A percentile compares a stretch with the other conserved stretches of the same genome.
Evolutionary conservation across 2,797 vertebrate genomes (phyloP).

Genomic region (Anniella stebbinsi): DNA sequence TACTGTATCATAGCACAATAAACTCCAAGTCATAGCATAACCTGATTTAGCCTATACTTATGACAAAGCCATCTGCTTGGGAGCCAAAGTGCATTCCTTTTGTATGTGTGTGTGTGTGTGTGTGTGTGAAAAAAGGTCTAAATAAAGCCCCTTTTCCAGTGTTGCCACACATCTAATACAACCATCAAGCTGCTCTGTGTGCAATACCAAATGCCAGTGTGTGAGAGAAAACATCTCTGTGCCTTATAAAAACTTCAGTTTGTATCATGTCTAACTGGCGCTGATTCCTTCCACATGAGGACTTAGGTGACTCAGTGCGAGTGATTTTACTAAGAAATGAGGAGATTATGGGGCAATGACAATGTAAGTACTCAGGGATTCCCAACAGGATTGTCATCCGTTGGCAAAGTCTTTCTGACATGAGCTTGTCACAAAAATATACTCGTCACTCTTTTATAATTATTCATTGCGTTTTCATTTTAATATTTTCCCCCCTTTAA

Average conservation of each 20-base stretch:
- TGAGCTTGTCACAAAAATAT: not conserved
- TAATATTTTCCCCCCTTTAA: not conserved
- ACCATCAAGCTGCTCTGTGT: conserved; percentile 3
- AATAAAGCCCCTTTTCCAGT: conserved; percentile 58
- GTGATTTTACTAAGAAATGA: not conserved
- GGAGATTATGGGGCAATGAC: conserved; percentile 14
- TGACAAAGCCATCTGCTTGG: conserved; percentile 57
- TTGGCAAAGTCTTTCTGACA: conserved; percentile 14
- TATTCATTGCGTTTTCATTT: not conserved
- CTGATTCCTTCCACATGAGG: accelerated
- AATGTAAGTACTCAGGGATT: not conserved
- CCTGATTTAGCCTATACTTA: conserved; percentile 42
- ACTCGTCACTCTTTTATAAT: not conserved
- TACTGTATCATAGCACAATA: conserved; percentile 46
- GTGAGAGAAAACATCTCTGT: not conserved
- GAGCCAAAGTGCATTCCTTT: not conserved
- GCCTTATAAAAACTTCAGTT: not conserved
- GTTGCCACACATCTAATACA: conserved; percentile 28
- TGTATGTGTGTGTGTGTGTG: conserved; percentile 31
- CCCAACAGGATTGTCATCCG: not conserved
- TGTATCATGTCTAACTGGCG: not conserved
- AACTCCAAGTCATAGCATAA: conserved; percentile 51
- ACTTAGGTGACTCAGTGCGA: accelerated
- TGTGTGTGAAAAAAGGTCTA: conserved; percentile 47
- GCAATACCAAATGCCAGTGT: not conserved